Percentiles rank a stretch among this genome's conserved stretches.
Conservation (phyloP, 2,888 invertebrate genomes). For the Stenoptilia bipunctidactyla region DNA sequence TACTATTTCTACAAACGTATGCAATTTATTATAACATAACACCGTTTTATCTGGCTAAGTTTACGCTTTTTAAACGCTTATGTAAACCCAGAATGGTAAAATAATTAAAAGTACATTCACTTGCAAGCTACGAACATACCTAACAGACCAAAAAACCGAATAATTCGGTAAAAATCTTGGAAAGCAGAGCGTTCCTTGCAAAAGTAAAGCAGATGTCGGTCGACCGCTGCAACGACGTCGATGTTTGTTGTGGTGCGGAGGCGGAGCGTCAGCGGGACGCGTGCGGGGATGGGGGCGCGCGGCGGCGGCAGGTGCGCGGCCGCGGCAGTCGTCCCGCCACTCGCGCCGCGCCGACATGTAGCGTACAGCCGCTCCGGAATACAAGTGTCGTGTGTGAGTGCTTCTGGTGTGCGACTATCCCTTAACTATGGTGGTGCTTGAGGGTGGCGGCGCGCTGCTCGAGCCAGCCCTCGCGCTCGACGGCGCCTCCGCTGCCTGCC, state of each 20-base stretch:
- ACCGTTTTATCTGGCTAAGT: too few relatives aligned
- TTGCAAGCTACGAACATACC: too few relatives aligned
- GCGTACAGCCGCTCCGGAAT: constrained; percentile 42
- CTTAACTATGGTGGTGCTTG: constrained; percentile 59
- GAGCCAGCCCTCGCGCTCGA: constrained; percentile 79
- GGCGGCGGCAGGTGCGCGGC: constrained; percentile 42
- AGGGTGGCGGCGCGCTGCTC: constrained; percentile 61
- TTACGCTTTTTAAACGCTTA: too few relatives aligned
- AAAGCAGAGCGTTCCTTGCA: constrained; percentile 30
- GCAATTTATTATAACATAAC: too few relatives aligned
- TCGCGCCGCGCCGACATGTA: constrained; percentile 48
- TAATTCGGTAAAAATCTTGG: constrained; percentile 25
- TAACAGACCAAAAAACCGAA: too few relatives aligned
- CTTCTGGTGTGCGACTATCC: constrained; percentile 15
- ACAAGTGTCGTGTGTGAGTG: constrained; percentile 20
- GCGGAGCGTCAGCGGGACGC: constrained; percentile 44
- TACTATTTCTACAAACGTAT: too few relatives aligned
- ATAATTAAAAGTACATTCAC: too few relatives aligned
- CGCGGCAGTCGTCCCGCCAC: constrained; percentile 55
- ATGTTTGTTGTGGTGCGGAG: constrained; percentile 46
- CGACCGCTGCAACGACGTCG: constrained; percentile 55
- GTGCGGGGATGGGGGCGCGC: constrained; percentile 27
- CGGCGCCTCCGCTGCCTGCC: constrained; percentile 75
- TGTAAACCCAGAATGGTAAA: too few relatives aligned
- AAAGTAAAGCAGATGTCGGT: constrained; percentile 35